Conservation (phyloP, 2,113 vertebrate genomes). For the Paramormyrops kingsleyae region DNA sequence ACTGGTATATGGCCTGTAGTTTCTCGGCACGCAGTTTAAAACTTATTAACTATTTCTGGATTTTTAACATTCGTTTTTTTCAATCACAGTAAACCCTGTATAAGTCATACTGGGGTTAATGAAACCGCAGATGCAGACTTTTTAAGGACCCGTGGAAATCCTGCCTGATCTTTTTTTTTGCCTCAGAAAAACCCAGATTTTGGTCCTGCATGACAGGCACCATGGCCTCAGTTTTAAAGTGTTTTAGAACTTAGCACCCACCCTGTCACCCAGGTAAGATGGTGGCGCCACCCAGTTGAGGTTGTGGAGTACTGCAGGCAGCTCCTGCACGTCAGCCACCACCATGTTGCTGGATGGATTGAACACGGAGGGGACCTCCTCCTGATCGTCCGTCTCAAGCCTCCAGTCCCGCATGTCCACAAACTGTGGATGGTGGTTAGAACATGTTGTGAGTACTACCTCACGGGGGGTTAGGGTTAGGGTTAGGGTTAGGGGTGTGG, state of each 20-base stretch:
- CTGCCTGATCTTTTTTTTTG: background rate
- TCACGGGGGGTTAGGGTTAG: background rate
- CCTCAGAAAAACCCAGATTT: background rate
- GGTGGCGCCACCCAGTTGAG: conserved; percentile 81
- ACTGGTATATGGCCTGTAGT: background rate
- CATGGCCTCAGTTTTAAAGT: background rate
- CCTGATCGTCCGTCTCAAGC: conserved; percentile 61
- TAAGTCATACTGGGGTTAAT: background rate
- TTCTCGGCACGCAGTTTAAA: background rate
- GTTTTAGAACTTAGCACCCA: conserved; percentile 40
- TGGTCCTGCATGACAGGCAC: background rate
- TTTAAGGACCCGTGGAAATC: background rate
- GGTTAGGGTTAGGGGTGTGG: no score
- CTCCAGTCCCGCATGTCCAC: conserved; percentile 80
- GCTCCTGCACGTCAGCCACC: conserved; percentile 85
- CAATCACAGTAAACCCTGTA: background rate
- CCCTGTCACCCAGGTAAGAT: conserved; percentile 81
- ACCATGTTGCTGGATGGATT: conserved; percentile 75
- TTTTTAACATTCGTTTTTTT: background rate
- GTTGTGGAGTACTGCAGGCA: conserved; percentile 59
- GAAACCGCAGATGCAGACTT: background rate
- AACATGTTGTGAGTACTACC: background rate
- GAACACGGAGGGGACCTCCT: conserved; percentile 66
- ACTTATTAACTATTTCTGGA: background rate
- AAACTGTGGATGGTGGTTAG: conserved; percentile 56